phyloP scores from a whole-genome alignment of 2,113 vertebrate genomes.

The Speoplatyrhinus poulsoni region DNA sequence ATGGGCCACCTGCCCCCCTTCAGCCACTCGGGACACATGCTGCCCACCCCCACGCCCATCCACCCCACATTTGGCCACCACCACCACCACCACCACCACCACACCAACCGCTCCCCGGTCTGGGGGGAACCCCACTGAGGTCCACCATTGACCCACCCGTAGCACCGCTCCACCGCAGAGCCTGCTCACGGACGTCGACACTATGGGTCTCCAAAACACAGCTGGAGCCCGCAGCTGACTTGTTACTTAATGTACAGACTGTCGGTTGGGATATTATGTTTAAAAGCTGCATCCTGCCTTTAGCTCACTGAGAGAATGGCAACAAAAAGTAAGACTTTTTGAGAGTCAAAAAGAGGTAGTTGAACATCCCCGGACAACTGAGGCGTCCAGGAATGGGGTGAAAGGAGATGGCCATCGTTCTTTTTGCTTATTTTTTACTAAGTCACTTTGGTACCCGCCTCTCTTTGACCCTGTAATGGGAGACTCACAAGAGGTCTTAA shows the following conservation, averaged over 20 bases:
- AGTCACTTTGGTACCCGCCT: slow-evolving; percentile 81
- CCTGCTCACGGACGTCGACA: slow-evolving; percentile 56
- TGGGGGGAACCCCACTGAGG: slow-evolving; percentile 88
- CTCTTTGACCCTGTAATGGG: slow-evolving; percentile 63
- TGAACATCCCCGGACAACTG: slow-evolving; percentile 30
- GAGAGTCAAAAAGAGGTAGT: slow-evolving; percentile 49
- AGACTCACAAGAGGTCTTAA: slow-evolving; percentile 68
- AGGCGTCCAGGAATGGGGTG: slow-evolving; percentile 52
- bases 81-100: slow-evolving; percentile 78
- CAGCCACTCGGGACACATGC: slow-evolving; percentile 97
- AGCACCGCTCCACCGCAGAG: slow-evolving; percentile 32
- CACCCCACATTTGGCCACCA: slow-evolving; percentile 91
- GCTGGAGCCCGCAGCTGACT: slow-evolving; percentile 38
- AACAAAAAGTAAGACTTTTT: slow-evolving; percentile 35
- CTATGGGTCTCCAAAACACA: slow-evolving; percentile 49
- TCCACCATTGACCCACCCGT: neutral
- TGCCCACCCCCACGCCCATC: slow-evolving; percentile 96
- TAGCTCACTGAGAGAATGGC: slow-evolving; percentile 41
- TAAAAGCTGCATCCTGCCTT: slow-evolving; percentile 28
- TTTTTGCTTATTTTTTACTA: slow-evolving; percentile 77
- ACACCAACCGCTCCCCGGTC: slow-evolving; percentile 92
- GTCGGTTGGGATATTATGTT: slow-evolving; percentile 46
- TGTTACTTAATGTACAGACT: slow-evolving; percentile 51
- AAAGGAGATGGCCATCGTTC: slow-evolving; percentile 60
- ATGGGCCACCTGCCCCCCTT: slow-evolving; percentile 95